A percentile compares a stretch with the other conserved stretches of the same genome.
These are phyloP conservation scores for Pilophorus perplexus DNA, from an alignment of 2,888 invertebrate species.

Conservation along the genomic window DNA sequence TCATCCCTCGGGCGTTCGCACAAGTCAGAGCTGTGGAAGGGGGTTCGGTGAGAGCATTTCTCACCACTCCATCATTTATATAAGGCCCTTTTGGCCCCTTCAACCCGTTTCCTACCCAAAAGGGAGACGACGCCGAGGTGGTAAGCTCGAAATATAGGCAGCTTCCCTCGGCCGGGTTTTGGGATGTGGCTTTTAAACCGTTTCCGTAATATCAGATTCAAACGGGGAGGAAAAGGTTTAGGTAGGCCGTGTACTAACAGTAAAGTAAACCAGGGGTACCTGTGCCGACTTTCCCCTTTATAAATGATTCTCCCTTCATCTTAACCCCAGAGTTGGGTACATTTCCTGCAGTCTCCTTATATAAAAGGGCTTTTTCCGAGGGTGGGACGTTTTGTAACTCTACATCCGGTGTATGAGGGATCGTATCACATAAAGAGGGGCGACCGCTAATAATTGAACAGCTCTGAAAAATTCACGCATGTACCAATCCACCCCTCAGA, in stretches of 20 bases:
- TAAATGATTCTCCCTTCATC: conserved; percentile 30
- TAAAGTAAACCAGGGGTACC: conserved; percentile 4
- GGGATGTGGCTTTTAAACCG: conserved; percentile 37
- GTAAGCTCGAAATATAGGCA: neutral
- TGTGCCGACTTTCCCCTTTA: conserved; percentile 21
- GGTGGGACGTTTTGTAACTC: too few relatives aligned
- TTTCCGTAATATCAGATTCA: conserved; percentile 36
- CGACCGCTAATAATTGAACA: too few relatives aligned
- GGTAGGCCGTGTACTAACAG: conserved; percentile 14
- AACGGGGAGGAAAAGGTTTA: conserved; percentile 7
- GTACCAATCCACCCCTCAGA: too few relatives aligned
- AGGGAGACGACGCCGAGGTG: neutral
- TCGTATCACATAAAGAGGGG: too few relatives aligned
- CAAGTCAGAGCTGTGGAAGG: neutral
- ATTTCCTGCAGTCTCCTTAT: conserved; percentile 6
- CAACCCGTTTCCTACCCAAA: neutral
- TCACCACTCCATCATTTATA: conserved; percentile 36
- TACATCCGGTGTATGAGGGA: neutral
- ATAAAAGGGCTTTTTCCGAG: neutral
- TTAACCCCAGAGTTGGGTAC: neutral
- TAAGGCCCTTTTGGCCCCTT: too few relatives aligned
- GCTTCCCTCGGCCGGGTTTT: conserved; percentile 18
- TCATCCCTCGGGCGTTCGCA: conserved; percentile 12
- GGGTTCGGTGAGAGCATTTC: conserved; percentile 15
- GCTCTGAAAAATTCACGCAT: too few relatives aligned